Evolutionary conservation across 1,140 invertebrate species (phyloP).

Genomic region (Drepana arcuata): DNA sequence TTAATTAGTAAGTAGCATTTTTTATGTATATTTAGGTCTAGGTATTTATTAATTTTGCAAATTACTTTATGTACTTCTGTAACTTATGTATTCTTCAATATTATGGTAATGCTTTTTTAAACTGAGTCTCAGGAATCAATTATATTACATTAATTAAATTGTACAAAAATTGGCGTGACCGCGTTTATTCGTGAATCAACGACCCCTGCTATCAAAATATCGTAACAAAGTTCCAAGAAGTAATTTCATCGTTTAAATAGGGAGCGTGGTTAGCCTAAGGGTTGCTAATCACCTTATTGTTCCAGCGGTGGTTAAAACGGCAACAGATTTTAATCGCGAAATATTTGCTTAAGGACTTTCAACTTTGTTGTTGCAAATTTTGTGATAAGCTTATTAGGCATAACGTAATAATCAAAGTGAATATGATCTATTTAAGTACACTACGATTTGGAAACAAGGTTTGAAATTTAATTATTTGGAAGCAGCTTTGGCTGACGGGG

Average conservation of each 20-base stretch:
- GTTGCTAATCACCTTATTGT: conserved; percentile 32
- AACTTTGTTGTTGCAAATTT: too few relatives aligned
- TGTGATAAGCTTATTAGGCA: conserved; percentile 11
- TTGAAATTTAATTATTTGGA: not conserved
- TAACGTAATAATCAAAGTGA: conserved; percentile 7
- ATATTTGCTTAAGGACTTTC: conserved; percentile 21
- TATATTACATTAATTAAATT: too few relatives aligned
- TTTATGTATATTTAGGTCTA: too few relatives aligned
- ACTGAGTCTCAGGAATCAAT: too few relatives aligned
- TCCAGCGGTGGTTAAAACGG: conserved; percentile 20
- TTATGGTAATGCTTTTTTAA: too few relatives aligned
- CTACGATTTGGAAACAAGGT: not conserved
- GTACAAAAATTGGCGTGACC: too few relatives aligned
- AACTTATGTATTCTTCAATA: too few relatives aligned
- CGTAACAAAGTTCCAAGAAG: conserved; percentile 27
- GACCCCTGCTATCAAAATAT: conserved; percentile 25
- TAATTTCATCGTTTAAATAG: conserved; percentile 23
- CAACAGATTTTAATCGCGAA: conserved; percentile 19
- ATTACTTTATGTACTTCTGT: too few relatives aligned
- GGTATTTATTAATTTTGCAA: too few relatives aligned
- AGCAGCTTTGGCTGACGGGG: not conserved
- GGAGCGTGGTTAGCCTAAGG: conserved; percentile 19
- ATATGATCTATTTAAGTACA: not conserved
- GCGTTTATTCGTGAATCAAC: too few relatives aligned
- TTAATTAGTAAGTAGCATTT: too few relatives aligned